Conservation (phyloP, 2,797 vertebrate genomes). For the Cottoperca gobio region DNA sequence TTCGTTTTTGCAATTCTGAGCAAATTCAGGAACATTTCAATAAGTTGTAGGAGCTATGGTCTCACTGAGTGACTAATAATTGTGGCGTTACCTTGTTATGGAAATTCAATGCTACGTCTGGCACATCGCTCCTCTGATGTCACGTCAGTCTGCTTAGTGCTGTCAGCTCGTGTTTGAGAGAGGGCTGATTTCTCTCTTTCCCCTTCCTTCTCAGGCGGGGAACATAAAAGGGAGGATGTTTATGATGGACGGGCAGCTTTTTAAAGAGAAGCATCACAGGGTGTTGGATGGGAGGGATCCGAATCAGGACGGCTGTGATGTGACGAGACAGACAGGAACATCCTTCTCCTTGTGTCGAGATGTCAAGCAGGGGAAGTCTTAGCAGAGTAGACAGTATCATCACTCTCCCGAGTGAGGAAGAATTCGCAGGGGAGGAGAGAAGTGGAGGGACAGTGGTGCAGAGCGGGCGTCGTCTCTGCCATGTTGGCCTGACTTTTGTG, state of each 20-base stretch:
- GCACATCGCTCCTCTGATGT: constrained; percentile 76
- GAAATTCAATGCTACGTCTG: constrained; percentile 76
- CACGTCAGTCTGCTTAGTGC: constrained; percentile 76
- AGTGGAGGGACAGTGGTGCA: constrained; percentile 68
- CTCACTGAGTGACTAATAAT: constrained; percentile 76
- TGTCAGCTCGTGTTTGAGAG: constrained; percentile 80
- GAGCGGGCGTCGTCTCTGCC: constrained; percentile 37
- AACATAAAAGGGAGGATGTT: constrained; percentile 82
- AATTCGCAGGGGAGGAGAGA: constrained; percentile 63
- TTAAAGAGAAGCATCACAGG: constrained; percentile 82
- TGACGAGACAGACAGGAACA: constrained; percentile 86
- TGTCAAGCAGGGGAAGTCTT: constrained; percentile 79
- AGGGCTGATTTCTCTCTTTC: constrained; percentile 77
- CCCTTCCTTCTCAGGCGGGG: constrained; percentile 74
- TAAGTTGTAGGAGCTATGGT: constrained; percentile 53
- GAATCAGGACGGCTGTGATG: constrained; percentile 81
- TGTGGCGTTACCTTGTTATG: constrained; percentile 75
- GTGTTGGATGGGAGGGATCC: constrained; percentile 80
- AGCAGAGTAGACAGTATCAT: constrained; percentile 81
- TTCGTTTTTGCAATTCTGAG: not conserved
- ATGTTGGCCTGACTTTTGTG: constrained; percentile 45
- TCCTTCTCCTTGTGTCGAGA: constrained; percentile 80
- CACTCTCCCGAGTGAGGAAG: constrained; percentile 73
- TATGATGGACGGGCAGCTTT: constrained; percentile 84
- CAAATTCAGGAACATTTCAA: constrained; percentile 51